Base-by-base conservation (phyloP, 30 jellyfish, hydroid and myxozoan species). In the Sanderia malayensis region DNA sequence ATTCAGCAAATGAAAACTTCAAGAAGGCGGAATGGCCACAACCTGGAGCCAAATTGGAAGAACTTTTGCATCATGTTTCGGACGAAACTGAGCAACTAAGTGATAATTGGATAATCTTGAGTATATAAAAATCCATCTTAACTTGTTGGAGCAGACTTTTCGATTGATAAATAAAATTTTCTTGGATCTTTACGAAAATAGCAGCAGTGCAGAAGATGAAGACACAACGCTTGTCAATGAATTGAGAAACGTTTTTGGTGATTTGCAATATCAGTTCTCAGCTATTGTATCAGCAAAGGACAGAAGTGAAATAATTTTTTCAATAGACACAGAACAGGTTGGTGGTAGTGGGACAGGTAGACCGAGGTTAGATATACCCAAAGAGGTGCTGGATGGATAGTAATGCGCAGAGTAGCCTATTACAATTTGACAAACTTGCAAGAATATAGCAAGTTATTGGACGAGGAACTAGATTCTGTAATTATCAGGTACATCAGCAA, bases 351-450 rank as follows among this genome's bases (percentile, higher is more conserved):
- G 63, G 15, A 24, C 76, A n/a, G 84, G 84, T 72, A 37, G 84
- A 57, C 84, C 84, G 34, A 30, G 74, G 34, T 72, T 72, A 0
- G 33, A 21, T 8, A 72, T 72, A 8, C 60, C 84, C 31, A 57
- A 52, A 30, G 84, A 72, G 41, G 41, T 41, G 28, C 57, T 63
- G 74, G 74, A 53, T 80, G 86, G 92, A 79, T 87, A 47, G 44
- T 79, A 37, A 10, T 17, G 30, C 80, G 86, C 34, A 20, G 80
- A 68, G 79, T 58, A 8, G 64, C 53, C 9, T 67, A 69, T 21
- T 68, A 29, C 53, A 34, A 75, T 33, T 63, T 75, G 30, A n/a
- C 45, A 17, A 46, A 37, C 53, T 21, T 58, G 31, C 47, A n/a
- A 37, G 29, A 60, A 8, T 61, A 24, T 61, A 34, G 69, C 31